Conservation (phyloP, 2,797 vertebrate genomes). For the Chelon labrosus region DNA sequence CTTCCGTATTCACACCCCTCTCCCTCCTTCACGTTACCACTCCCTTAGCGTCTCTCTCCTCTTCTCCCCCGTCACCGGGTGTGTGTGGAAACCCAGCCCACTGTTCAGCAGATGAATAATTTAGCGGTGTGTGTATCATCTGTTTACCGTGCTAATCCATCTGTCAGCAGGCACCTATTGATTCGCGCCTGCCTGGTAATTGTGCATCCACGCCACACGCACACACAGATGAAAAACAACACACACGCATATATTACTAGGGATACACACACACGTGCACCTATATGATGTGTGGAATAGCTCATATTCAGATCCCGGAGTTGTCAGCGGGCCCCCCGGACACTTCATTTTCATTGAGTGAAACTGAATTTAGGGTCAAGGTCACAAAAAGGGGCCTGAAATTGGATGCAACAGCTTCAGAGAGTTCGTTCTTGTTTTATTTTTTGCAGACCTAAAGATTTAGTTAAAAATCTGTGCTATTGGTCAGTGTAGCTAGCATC, state of each 20-base stretch:
- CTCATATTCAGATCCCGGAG: slow-evolving; percentile 82
- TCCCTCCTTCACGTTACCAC: slow-evolving; percentile 3
- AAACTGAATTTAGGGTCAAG: slow-evolving; percentile 75
- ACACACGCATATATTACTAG: not conserved
- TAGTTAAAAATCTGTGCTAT: too few relatives aligned
- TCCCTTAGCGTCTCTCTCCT: slow-evolving; percentile 15
- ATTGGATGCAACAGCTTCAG: slow-evolving; percentile 21
- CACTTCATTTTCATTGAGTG: slow-evolving; percentile 75
- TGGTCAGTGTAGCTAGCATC: too few relatives aligned
- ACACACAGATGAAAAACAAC: slow-evolving; percentile 42
- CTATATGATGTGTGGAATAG: slow-evolving; percentile 72
- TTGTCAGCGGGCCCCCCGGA: slow-evolving; percentile 71
- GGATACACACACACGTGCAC: slow-evolving; percentile 17
- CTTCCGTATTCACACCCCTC: slow-evolving; percentile 30
- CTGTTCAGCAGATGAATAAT: slow-evolving; percentile 88
- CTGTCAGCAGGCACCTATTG: slow-evolving; percentile 90
- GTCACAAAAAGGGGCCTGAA: slow-evolving; percentile 52
- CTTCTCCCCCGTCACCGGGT: slow-evolving; percentile 40
- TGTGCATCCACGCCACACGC: slow-evolving; percentile 79
- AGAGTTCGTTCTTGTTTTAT: not conserved
- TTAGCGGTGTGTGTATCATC: slow-evolving; percentile 90
- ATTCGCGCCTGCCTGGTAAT: slow-evolving; percentile 89
- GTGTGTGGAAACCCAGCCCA: slow-evolving; percentile 82
- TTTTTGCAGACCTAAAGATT: too few relatives aligned
- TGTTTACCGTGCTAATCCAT: slow-evolving; percentile 92